A percentile compares a stretch with the other conserved stretches of the same genome.
Conservation (phyloP, 2,113 vertebrate species). For the Progne subis region DNA sequence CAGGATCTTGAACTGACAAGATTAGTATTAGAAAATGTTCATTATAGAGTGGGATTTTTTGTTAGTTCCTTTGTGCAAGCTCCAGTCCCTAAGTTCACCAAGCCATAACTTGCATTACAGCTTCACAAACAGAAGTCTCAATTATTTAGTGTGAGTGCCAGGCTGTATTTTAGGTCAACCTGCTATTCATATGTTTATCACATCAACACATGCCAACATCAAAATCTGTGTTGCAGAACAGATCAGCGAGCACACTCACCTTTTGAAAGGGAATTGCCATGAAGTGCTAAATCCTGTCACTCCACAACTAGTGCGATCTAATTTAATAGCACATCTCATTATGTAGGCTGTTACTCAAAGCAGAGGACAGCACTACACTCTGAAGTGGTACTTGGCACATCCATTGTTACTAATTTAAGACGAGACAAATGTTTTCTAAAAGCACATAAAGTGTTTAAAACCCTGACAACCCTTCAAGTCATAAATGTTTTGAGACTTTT, state of each 20-base stretch:
- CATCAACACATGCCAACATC: neutral
- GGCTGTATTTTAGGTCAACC: neutral
- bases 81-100: neutral
- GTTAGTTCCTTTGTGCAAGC: neutral
- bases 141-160: neutral
- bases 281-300: neutral
- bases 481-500: neutral
- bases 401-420: neutral
- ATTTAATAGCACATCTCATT: neutral
- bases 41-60: neutral
- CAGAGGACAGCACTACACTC: neutral
- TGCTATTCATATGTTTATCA: neutral
- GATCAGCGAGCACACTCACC: neutral
- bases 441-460: neutral
- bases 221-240: neutral
- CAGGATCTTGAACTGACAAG: neutral
- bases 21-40: neutral
- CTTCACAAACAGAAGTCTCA: neutral
- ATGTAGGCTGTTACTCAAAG: neutral
- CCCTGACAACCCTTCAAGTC: neutral
- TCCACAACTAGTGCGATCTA: neutral
- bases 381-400: neutral
- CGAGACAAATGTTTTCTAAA: neutral
- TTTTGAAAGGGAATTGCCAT: neutral
- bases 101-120: neutral